A percentile compares a stretch with the other conserved stretches of the same genome.
phyloP scores from a whole-genome alignment of 2,888 invertebrate genomes.

The Limenitis camilla region DNA sequence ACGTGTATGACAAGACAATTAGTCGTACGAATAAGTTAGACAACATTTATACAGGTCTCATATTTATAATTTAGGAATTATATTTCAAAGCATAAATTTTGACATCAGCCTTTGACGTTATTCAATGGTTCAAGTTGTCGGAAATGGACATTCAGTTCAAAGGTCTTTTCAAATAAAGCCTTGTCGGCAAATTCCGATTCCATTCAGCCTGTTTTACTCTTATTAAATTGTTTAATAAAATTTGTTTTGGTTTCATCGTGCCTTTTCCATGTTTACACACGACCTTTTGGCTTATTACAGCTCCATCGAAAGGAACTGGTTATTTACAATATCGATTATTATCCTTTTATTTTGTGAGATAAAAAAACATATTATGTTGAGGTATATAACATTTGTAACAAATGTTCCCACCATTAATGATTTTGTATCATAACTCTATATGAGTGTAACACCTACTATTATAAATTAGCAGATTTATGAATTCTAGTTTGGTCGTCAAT shows the following conservation, averaged over 20 bases:
- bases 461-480: no score
- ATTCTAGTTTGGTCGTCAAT: no score
- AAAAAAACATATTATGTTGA: not conserved
- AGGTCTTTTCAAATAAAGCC: constrained; percentile 45
- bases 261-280: constrained; percentile 22
- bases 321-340: constrained; percentile 6
- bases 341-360: not conserved
- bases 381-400: no score
- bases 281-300: constrained; percentile 16
- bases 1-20: no score
- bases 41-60: constrained; percentile 5
- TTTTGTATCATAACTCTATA: no score
- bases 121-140: constrained; percentile 59
- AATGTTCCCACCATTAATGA: no score
- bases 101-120: constrained; percentile 62
- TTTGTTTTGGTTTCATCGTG: constrained; percentile 25
- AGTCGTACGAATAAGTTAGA: not conserved
- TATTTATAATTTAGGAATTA: constrained; percentile 19
- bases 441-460: no score
- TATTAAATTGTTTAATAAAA: constrained; percentile 27
- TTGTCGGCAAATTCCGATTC: constrained; percentile 57
- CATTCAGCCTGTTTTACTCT: constrained; percentile 34
- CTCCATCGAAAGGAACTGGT: constrained; percentile 2
- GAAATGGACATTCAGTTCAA: constrained; percentile 63
- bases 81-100: constrained; percentile 38